Percentiles rank a stretch among this genome's conserved stretches.
Conservation (phyloP, 2,797 vertebrate genomes). For the Muscicapa comitata region DNA sequence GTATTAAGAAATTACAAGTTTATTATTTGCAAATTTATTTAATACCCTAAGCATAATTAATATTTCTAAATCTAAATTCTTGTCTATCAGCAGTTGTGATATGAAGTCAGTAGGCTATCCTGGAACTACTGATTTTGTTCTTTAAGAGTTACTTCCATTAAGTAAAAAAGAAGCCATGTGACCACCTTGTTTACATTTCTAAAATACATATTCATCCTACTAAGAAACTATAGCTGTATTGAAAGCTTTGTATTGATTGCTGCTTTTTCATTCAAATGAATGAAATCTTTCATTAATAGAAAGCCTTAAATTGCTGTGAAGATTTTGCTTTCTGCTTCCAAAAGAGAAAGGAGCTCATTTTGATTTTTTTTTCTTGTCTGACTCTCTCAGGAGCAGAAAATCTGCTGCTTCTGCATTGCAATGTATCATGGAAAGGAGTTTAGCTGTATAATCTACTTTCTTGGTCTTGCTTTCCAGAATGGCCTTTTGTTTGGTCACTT, state of each 20-base stretch:
- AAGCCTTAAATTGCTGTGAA: not conserved
- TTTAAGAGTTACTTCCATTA: not conserved
- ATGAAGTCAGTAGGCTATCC: not conserved
- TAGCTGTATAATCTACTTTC: not conserved
- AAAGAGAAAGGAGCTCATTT: not conserved
- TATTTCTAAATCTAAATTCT: not conserved
- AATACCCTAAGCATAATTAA: not conserved
- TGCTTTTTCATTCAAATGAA: not conserved
- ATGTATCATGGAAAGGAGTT: not conserved
- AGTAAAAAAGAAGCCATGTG: not conserved
- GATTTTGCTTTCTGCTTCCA: not conserved
- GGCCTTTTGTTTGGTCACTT: conserved; percentile 1
- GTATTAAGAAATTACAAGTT: not conserved
- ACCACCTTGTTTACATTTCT: not conserved
- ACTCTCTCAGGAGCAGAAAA: not conserved
- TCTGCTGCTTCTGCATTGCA: not conserved
- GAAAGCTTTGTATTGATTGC: not conserved
- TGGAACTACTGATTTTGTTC: not conserved
- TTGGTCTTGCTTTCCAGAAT: conserved; percentile 15
- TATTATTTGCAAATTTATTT: not conserved
- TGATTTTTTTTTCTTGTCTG: not conserved
- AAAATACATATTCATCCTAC: not conserved
- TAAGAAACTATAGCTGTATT: not conserved
- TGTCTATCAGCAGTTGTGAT: not conserved
- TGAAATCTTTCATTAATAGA: not conserved